phyloP scores from a whole-genome alignment of 2,888 invertebrate species.

The Lochmaea capreae region DNA sequence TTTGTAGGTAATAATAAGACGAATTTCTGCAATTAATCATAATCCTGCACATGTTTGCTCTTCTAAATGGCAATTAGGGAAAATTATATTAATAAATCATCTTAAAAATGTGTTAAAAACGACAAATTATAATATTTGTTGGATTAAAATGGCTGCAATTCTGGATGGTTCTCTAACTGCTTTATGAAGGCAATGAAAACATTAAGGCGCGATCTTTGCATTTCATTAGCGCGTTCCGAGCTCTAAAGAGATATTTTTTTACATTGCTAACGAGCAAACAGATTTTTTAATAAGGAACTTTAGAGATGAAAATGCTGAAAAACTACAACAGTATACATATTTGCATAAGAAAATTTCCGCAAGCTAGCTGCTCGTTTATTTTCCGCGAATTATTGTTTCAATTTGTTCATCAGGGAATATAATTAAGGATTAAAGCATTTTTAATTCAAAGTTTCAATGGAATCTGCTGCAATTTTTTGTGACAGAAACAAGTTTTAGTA shows the following conservation, averaged over 20 bases:
- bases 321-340: constrained; percentile 52
- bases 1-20: constrained; percentile 16
- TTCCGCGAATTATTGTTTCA: constrained; percentile 32
- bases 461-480: neutral
- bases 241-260: constrained; percentile 54
- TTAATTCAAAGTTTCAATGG: constrained; percentile 2
- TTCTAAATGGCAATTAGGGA: constrained; percentile 34
- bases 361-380: constrained; percentile 24
- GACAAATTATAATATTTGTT: constrained; percentile 46
- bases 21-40: constrained; percentile 23
- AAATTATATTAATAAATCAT: constrained; percentile 42
- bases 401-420: constrained; percentile 8
- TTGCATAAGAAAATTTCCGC: constrained; percentile 52
- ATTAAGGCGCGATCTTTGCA: constrained; percentile 53
- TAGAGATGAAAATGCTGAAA: constrained; percentile 50
- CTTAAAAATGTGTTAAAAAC: constrained; percentile 43
- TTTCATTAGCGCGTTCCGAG: constrained; percentile 55
- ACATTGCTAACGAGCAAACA: constrained; percentile 56
- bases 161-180: constrained; percentile 36
- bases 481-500: neutral
- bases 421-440: constrained; percentile 1
- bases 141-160: constrained; percentile 42
- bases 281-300: constrained; percentile 57
- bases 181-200: constrained; percentile 49
- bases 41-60: constrained; percentile 27